phyloP scores from a whole-genome alignment of 2,888 invertebrate species.

The Caenorhabditis sp. region DNA sequence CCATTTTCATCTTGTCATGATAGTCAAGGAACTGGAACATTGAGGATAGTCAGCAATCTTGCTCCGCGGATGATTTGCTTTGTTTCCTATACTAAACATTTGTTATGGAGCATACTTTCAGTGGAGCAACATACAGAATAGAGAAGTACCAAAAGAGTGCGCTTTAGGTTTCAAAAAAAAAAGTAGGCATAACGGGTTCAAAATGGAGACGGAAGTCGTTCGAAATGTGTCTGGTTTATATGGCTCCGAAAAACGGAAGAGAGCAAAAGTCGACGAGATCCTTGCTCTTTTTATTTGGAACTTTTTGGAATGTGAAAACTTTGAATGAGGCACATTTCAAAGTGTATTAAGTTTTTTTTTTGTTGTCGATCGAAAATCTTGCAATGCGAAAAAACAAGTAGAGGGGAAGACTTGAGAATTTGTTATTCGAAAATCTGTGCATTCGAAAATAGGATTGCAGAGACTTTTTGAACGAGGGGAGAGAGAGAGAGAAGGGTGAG shows the following conservation, averaged over 20 bases:
- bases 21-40: neutral
- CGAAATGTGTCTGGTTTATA: constrained; percentile 51
- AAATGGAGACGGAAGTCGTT: constrained; percentile 37
- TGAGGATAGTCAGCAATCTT: too few species aligned
- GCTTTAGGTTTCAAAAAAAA: constrained; percentile 1
- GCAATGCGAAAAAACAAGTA: neutral
- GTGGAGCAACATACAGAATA: neutral
- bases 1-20: neutral
- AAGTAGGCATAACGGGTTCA: constrained; percentile 12
- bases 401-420: neutral
- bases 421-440: constrained; percentile 13
- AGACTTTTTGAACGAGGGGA: neutral
- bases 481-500: neutral
- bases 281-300: neutral
- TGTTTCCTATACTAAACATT: too few species aligned
- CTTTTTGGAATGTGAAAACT: neutral
- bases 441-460: neutral
- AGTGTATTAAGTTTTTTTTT: neutral
- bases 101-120: too few species aligned
- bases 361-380: neutral
- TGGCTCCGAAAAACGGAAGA: neutral
- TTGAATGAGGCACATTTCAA: too few species aligned
- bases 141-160: neutral
- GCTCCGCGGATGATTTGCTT: too few species aligned
- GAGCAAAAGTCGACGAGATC: constrained; percentile 36